phyloP scores from a whole-genome alignment of 2,888 invertebrate genomes.

The Melikaiella ostensackeni region DNA sequence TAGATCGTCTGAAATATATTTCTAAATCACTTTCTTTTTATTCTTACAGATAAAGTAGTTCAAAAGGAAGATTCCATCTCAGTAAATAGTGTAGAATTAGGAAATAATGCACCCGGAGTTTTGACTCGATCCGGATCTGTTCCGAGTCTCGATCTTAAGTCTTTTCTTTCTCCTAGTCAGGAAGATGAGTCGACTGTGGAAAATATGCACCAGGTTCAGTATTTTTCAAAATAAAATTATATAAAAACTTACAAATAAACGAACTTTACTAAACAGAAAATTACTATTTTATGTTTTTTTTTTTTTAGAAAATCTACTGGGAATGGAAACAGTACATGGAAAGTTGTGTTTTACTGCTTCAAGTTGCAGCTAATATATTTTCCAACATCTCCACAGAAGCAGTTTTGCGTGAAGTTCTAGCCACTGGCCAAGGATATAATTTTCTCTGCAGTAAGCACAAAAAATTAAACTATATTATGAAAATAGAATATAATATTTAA shows the following conservation, averaged over 20 bases:
- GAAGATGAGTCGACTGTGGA: slow-evolving; percentile 71
- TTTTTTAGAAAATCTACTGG: slow-evolving; percentile 70
- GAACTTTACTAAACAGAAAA: slow-evolving; percentile 12
- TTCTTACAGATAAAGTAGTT: slow-evolving; percentile 66
- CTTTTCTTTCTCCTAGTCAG: slow-evolving; percentile 69
- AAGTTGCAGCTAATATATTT: slow-evolving; percentile 79
- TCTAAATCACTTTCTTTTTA: background rate
- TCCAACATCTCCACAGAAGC: slow-evolving; percentile 78
- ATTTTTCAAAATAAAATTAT: background rate
- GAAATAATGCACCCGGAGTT: slow-evolving; percentile 61
- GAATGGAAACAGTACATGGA: slow-evolving; percentile 78
- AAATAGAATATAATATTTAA: background rate
- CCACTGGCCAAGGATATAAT: slow-evolving; percentile 78
- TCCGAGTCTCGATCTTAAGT: slow-evolving; percentile 76
- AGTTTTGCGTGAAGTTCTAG: slow-evolving; percentile 79
- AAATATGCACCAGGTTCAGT: slow-evolving; percentile 70
- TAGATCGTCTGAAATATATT: no score
- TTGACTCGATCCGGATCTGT: slow-evolving; percentile 74
- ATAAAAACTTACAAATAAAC: background rate
- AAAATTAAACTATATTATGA: background rate
- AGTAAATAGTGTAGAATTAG: slow-evolving; percentile 73
- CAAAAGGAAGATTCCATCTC: slow-evolving; percentile 73
- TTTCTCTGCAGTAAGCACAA: slow-evolving; percentile 78
- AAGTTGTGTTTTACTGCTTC: slow-evolving; percentile 79
- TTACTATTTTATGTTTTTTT: slow-evolving; percentile 45